Conservation (phyloP, 2,888 invertebrate species). For the Perithous albicinctus region DNA sequence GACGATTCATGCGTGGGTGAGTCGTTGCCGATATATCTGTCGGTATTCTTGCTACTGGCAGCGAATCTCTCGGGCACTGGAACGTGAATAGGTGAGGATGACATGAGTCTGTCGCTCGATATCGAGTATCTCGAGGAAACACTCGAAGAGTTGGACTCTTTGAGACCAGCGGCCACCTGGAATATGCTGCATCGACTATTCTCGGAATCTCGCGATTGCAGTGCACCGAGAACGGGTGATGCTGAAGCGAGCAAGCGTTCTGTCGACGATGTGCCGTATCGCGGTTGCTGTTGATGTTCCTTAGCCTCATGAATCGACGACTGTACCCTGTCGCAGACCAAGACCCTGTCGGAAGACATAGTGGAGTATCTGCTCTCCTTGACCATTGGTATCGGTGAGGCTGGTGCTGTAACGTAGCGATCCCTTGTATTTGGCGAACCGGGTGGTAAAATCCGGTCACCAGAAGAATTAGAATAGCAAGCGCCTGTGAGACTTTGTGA, state of each 20-base stretch:
- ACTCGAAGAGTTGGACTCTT: constrained; percentile 69
- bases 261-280: constrained; percentile 71
- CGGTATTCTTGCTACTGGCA: constrained; percentile 68
- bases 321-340: constrained; percentile 85
- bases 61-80: constrained; percentile 82
- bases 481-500: constrained; percentile 81
- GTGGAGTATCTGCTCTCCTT: constrained; percentile 65
- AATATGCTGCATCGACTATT: constrained; percentile 66
- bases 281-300: constrained; percentile 77
- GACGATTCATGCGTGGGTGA: constrained; percentile 74
- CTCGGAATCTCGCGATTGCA: constrained; percentile 70
- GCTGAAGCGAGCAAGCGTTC: constrained; percentile 80
- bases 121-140: constrained; percentile 73
- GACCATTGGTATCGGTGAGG: constrained; percentile 78
- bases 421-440: constrained; percentile 78
- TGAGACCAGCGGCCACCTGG: constrained; percentile 67
- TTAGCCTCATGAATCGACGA: constrained; percentile 82
- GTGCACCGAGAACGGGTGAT: constrained; percentile 80
- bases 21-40: constrained; percentile 73
- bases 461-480: constrained; percentile 72
- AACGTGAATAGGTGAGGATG: constrained; percentile 81
- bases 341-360: constrained; percentile 86
- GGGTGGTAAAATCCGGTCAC: constrained; percentile 78
- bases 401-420: constrained; percentile 78
- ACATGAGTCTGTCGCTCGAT: constrained; percentile 79